Evolutionary conservation across 2,797 vertebrate species (phyloP).

Genomic region (Poeciliopsis presidionis): DNA sequence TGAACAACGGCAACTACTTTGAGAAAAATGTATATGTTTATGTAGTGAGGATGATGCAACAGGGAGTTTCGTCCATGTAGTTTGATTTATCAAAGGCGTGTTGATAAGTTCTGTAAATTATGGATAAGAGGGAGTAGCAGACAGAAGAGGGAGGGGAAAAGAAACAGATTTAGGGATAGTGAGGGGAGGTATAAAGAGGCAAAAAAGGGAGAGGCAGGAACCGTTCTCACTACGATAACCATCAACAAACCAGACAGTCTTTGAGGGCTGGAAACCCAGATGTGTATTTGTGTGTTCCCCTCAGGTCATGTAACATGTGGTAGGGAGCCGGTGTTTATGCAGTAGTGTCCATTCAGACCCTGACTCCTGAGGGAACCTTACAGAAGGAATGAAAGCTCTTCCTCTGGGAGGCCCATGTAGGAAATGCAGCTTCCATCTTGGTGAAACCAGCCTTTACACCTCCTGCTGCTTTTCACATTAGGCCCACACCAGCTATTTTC

Average conservation of each 20-base stretch:
- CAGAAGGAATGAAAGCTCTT: slow-evolving; percentile 70
- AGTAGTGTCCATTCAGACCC: slow-evolving; percentile 62
- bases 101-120: slow-evolving; percentile 55
- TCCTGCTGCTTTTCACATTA: slow-evolving; percentile 74
- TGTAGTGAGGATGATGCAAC: slow-evolving; percentile 39
- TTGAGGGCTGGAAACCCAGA: slow-evolving; percentile 66
- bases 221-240: slow-evolving; percentile 59
- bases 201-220: slow-evolving; percentile 50
- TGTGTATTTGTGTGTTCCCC: slow-evolving; percentile 56
- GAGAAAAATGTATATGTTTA: slow-evolving; percentile 49
- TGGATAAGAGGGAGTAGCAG: slow-evolving; percentile 6
- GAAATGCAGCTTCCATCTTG: slow-evolving; percentile 70
- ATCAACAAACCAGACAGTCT: slow-evolving; percentile 67
- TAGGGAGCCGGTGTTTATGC: slow-evolving; percentile 56
- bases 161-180: slow-evolving; percentile 29
- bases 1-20: slow-evolving; percentile 23
- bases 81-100: slow-evolving; percentile 45
- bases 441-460: slow-evolving; percentile 56
- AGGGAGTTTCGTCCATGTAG: slow-evolving; percentile 36
- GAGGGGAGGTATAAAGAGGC: neutral
- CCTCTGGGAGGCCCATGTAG: slow-evolving; percentile 71
- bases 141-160: slow-evolving; percentile 14
- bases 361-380: slow-evolving; percentile 64
- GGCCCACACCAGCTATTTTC: slow-evolving; percentile 41
- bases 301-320: slow-evolving; percentile 72